These are phyloP conservation scores for Tetranychus cinnabarinus DNA, from an alignment of 1,140 invertebrate genomes.

Conservation along the genomic window DNA sequence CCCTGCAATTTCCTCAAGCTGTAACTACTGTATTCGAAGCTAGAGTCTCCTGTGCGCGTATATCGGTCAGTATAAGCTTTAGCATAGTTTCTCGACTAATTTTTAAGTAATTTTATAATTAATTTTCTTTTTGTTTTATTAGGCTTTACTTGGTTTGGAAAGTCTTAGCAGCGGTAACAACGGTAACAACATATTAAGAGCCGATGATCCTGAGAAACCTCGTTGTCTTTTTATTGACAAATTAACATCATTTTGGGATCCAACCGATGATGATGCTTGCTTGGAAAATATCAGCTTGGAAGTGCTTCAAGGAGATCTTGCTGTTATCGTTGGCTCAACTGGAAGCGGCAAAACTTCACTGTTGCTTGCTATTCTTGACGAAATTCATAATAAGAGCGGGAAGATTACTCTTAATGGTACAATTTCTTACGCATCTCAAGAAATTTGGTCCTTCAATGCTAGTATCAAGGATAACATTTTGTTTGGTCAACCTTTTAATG, in stretches of 20 bases:
- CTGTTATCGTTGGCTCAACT: conserved; percentile 25
- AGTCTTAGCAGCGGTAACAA: not conserved
- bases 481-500: conserved; percentile 28
- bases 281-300: conserved; percentile 14
- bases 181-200: not conserved
- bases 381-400: conserved; percentile 25
- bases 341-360: conserved; percentile 28
- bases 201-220: not conserved
- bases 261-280: not conserved
- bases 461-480: conserved; percentile 26
- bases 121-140: not conserved
- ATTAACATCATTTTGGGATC: not conserved
- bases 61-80: conserved; percentile 14
- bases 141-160: too few species aligned
- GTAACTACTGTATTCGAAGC: conserved; percentile 25
- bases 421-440: conserved; percentile 72
- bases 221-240: too few species aligned
- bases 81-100: too few species aligned
- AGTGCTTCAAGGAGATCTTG: conserved; percentile 17
- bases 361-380: conserved; percentile 30
- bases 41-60: conserved; percentile 36
- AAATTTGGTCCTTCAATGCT: conserved; percentile 45
- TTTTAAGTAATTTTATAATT: too few species aligned
- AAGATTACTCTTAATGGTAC: conserved; percentile 17
- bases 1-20: conserved; percentile 41